A percentile compares a stretch with the other conserved stretches of the same genome.
Evolutionary conservation across 2,113 vertebrate species (phyloP).

Genomic region (Pogonocichla stellata): DNA sequence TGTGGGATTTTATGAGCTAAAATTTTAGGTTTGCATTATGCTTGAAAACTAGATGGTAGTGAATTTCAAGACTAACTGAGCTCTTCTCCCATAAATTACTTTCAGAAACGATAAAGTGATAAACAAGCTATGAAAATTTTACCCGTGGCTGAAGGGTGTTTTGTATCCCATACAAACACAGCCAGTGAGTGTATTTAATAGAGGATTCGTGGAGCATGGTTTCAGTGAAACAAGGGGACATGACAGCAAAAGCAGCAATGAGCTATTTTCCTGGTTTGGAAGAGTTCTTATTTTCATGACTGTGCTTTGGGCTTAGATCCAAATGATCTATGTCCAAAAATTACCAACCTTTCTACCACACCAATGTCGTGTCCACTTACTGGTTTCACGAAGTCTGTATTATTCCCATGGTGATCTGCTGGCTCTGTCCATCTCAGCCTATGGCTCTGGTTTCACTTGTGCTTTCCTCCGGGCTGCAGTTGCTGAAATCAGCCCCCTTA

Average conservation of each 20-base stretch:
- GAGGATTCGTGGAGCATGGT: accelerated
- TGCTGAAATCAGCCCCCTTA: neutral
- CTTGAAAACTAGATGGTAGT: neutral
- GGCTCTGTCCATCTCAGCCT: neutral
- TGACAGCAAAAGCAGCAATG: neutral
- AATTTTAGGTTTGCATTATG: neutral
- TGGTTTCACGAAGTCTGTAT: neutral
- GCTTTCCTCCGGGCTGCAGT: neutral
- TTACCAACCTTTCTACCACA: neutral
- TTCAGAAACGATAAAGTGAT: neutral
- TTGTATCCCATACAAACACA: neutral
- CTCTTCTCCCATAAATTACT: neutral
- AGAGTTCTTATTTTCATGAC: neutral
- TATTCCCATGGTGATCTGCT: neutral
- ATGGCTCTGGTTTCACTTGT: neutral
- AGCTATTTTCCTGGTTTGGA: neutral
- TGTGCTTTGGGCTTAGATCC: neutral
- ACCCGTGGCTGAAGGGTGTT: neutral
- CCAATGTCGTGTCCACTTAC: neutral
- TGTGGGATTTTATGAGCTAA: neutral
- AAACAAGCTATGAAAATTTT: neutral
- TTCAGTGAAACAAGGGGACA: neutral
- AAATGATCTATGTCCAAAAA: neutral
- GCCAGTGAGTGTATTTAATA: neutral
- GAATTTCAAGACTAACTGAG: neutral